Conservation (phyloP, 2,888 invertebrate species). For the Nezara viridula region DNA sequence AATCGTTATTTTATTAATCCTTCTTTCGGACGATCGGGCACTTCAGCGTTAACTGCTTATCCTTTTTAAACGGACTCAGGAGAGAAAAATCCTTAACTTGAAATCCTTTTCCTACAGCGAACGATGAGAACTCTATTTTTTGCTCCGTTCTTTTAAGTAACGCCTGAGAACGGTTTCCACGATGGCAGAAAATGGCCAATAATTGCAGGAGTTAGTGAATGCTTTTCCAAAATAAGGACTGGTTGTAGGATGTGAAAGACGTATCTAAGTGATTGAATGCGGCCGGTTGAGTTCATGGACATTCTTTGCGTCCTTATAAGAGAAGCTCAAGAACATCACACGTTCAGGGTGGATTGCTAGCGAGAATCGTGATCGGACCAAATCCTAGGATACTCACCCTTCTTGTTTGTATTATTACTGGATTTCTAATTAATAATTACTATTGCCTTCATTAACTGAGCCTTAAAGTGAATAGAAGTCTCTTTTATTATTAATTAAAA, state of each 20-base stretch:
- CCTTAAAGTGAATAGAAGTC: too few relatives aligned
- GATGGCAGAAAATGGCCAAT: not conserved
- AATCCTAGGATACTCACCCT: not conserved
- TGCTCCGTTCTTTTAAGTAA: not conserved
- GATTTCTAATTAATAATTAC: not conserved
- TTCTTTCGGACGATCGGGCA: too few relatives aligned
- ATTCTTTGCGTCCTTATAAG: not conserved
- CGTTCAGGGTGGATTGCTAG: not conserved
- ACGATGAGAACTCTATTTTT: not conserved
- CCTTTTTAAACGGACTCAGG: not conserved
- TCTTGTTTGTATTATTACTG: not conserved
- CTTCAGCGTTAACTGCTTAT: too few relatives aligned
- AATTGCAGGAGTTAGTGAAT: not conserved
- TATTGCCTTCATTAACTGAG: too few relatives aligned
- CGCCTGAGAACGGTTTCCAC: not conserved
- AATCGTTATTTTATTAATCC: too few relatives aligned
- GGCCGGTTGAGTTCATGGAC: not conserved
- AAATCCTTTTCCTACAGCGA: not conserved
- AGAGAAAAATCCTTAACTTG: not conserved
- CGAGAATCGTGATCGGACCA: not conserved
- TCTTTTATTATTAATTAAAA: too few relatives aligned
- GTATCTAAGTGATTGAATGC: not conserved
- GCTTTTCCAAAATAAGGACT: conserved; percentile 1
- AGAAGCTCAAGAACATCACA: not conserved
- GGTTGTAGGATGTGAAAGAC: not conserved